Percentiles rank a stretch among this genome's conserved stretches.
Evolutionary conservation across 2,888 invertebrate genomes (phyloP).

Genomic region (Leptothorax acervorum): DNA sequence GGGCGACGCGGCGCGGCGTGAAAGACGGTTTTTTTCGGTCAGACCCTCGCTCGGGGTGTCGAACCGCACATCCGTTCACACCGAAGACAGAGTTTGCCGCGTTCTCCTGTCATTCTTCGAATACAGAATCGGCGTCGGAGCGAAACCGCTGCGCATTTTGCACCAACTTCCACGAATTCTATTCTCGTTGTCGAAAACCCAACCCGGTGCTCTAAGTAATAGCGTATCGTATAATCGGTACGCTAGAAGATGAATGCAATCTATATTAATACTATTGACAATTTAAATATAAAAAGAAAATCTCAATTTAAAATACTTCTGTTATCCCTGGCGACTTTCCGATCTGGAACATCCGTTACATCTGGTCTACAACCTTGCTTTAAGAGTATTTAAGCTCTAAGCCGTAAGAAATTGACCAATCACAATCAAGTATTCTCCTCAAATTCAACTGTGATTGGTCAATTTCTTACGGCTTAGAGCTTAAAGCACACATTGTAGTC

Average conservation of each 20-base stretch:
- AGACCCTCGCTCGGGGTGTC: not conserved
- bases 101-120: slow-evolving; percentile 7
- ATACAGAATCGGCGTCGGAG: not conserved
- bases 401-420: too few species aligned
- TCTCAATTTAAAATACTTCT: not conserved
- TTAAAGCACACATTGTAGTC: too few species aligned
- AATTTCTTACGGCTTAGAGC: too few species aligned
- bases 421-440: too few species aligned
- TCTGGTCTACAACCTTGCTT: too few species aligned
- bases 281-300: not conserved
- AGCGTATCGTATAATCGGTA: not conserved
- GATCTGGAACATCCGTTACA: not conserved
- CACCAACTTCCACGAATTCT: not conserved
- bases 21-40: slow-evolving; percentile 26
- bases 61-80: slow-evolving; percentile 23
- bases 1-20: not conserved
- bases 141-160: not conserved
- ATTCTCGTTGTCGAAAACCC: not conserved
- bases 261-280: not conserved
- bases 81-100: not conserved
- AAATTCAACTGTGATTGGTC: too few species aligned
- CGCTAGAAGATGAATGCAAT: not conserved
- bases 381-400: too few species aligned
- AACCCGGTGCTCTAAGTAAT: not conserved
- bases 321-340: too few species aligned